A percentile compares a stretch with the other conserved stretches of the same genome.
Conservation (phyloP, 1,140 invertebrate genomes). For the Fopius arisanus region DNA sequence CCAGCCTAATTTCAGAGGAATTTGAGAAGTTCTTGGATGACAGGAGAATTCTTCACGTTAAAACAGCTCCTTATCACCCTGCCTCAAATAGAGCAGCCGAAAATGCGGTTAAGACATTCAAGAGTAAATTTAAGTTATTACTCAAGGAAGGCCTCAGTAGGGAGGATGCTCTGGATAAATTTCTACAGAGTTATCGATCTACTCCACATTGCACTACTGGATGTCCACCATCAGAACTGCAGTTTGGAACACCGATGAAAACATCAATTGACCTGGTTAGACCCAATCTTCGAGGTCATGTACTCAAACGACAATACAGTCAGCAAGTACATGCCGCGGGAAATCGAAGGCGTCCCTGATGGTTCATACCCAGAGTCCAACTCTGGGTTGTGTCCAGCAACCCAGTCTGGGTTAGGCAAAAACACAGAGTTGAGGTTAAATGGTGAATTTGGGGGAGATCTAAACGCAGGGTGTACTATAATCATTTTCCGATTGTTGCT, state of each 20-base stretch:
- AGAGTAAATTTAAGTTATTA: conserved; percentile 6
- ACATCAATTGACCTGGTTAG: not conserved
- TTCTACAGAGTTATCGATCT: not conserved
- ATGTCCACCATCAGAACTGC: not conserved
- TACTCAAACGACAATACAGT: not conserved
- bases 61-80: not conserved
- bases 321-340: too few species aligned
- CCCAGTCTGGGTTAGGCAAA: too few species aligned
- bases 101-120: not conserved
- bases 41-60: not conserved
- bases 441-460: too few species aligned
- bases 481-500: too few species aligned
- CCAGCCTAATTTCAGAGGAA: not conserved
- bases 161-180: not conserved
- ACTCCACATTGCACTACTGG: not conserved
- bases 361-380: too few species aligned
- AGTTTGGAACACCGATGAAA: not conserved
- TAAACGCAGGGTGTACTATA: too few species aligned
- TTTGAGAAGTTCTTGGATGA: not conserved
- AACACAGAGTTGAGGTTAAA: too few species aligned
- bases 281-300: not conserved
- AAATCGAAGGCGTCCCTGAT: too few species aligned
- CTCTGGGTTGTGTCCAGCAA: too few species aligned
- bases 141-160: not conserved
- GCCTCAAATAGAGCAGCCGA: not conserved